Conservation (phyloP, 2,113 vertebrate species). For the Psilopsiagon aurifrons region DNA sequence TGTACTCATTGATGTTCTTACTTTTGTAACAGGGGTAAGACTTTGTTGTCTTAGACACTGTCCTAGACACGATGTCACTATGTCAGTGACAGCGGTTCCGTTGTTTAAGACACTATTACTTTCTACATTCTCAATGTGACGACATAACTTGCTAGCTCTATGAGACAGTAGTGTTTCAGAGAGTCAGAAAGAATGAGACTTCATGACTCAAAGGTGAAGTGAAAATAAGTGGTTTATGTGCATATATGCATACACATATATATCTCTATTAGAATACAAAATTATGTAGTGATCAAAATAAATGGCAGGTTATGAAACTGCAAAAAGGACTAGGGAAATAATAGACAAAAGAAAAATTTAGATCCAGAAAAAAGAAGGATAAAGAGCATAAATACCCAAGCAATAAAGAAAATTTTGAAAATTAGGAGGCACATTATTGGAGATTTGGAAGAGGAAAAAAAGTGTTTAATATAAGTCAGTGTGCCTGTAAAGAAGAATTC, state of each 20-base stretch:
- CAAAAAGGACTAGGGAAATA: not conserved
- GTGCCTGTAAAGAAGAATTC: not conserved
- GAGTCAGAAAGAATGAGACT: not conserved
- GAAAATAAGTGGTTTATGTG: too few relatives aligned
- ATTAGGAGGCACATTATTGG: not conserved
- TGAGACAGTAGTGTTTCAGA: not conserved
- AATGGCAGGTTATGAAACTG: not conserved
- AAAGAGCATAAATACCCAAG: not conserved
- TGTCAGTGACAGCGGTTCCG: not conserved
- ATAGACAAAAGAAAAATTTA: not conserved
- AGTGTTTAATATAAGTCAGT: not conserved
- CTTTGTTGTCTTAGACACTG: not conserved
- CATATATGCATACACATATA: too few relatives aligned
- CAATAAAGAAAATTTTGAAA: not conserved
- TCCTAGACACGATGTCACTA: not conserved
- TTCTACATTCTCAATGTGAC: not conserved
- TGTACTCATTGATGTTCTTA: not conserved
- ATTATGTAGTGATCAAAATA: not conserved
- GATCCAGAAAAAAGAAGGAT: not conserved
- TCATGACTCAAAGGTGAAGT: not conserved
- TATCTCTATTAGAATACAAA: not conserved
- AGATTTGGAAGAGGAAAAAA: not conserved
- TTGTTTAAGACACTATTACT: not conserved
- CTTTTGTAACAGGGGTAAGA: not conserved
- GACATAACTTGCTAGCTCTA: not conserved